Evolutionary conservation across 1,140 invertebrate genomes (phyloP).

Genomic region (Trichoplusia ni): DNA sequence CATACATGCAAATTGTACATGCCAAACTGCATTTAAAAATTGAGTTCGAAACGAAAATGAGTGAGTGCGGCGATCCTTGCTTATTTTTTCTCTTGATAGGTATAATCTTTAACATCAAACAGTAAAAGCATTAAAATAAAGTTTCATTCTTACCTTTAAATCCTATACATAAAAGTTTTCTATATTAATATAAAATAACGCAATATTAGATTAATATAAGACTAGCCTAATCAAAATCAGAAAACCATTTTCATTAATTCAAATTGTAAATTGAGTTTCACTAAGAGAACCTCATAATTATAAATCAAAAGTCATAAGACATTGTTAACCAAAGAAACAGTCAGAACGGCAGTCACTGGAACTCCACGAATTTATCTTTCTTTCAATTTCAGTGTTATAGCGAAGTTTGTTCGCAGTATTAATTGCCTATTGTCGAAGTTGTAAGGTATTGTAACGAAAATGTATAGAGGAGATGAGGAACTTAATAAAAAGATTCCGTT

Average conservation of each 20-base stretch:
- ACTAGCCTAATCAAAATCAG: too few species aligned
- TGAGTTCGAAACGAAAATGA: too few species aligned
- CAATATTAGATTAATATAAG: too few species aligned
- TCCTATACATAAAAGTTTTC: too few species aligned
- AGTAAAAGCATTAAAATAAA: too few species aligned
- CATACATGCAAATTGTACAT: too few species aligned
- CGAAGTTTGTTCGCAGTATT: conserved; percentile 15
- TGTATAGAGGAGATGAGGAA: background rate
- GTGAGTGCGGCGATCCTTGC: too few species aligned
- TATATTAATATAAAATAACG: too few species aligned
- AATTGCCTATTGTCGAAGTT: conserved; percentile 29
- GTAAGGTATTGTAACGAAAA: conserved; percentile 14
- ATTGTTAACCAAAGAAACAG: conserved; percentile 25
- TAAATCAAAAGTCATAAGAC: conserved; percentile 38
- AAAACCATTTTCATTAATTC: conserved; percentile 28
- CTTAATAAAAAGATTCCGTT: conserved; percentile 4
- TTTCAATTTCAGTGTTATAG: conserved; percentile 32
- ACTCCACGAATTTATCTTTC: conserved; percentile 36
- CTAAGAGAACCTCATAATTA: conserved; percentile 32
- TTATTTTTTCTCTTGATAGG: too few species aligned
- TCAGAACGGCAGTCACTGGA: conserved; percentile 6
- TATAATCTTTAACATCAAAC: too few species aligned
- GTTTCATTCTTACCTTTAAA: too few species aligned
- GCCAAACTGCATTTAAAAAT: too few species aligned
- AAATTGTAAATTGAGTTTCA: conserved; percentile 20